Evolutionary conservation across 30 jellyfish, hydroid and myxozoan species (phyloP), one percentile per base, ranked within the genome.

Genomic region (Hydractinia symbiolongicarpus): DNA sequence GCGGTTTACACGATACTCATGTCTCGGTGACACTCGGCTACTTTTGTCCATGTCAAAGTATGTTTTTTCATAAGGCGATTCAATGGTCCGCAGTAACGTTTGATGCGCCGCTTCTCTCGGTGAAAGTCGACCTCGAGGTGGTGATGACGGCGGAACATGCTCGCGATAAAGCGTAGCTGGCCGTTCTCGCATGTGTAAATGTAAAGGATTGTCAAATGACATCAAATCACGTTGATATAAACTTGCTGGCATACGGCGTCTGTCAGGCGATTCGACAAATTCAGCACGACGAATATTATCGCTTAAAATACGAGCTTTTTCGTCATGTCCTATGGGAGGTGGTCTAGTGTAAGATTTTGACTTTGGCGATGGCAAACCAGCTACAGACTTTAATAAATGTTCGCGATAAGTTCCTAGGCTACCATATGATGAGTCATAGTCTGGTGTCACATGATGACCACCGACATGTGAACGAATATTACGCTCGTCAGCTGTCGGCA

Each of bases 161-260:
- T 64, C 74, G 16, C 74, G 74, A 64, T 6, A 64, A 51, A n/a
- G 74, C 16, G 74, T 7, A 64, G 74, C 74, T 44, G 52, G 19
- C 40, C 74, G 19, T 13, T 64, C 74, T 51, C 19, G 74, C 74
- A 64, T 64, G 16, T 64, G 52, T 51, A 64, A 64, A 64, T 64
- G 74, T 13, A 64, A 64, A n/a, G 74, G 74, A 13, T 51, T 51
- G 74, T 64, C 52, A 64, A 64, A 64, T n/a, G 74, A 44, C 7
- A 64, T 51, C 19, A 44, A 51, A 9, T 64, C 74, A 30, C 44
- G 44, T 30, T 30, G 44, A 30, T 30, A 30, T 30, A 30, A 30
- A 44, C 19, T 64, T 64, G 52, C 74, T n/a, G 74, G 74, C 74
- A 64, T 64, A 51, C 40, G 9, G 74, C 74, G 74, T 7, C 74